phyloP scores from a whole-genome alignment of 2,797 vertebrate species.

The Tenualosa ilisha region DNA sequence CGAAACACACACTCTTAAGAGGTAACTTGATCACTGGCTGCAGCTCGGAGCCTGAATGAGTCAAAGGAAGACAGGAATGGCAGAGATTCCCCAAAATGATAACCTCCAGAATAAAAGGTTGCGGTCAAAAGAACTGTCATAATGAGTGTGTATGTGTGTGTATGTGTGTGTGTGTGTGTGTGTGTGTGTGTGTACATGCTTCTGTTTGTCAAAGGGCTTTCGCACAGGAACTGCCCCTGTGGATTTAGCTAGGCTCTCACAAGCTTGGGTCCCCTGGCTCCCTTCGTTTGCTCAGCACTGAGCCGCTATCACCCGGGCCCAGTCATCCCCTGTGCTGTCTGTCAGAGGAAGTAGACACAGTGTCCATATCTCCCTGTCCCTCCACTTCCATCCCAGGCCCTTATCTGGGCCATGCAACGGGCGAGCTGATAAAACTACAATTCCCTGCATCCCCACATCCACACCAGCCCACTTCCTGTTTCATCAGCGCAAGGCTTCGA shows the following conservation, averaged over 20 bases:
- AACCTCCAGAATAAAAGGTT: slow-evolving; percentile 79
- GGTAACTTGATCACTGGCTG: slow-evolving; percentile 75
- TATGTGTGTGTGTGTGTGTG: not conserved
- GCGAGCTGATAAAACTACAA: slow-evolving; percentile 79
- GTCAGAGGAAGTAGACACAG: slow-evolving; percentile 63
- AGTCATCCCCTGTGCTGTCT: slow-evolving; percentile 61
- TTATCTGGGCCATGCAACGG: slow-evolving; percentile 68
- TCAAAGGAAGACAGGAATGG: slow-evolving; percentile 79
- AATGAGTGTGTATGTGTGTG: slow-evolving; percentile 36
- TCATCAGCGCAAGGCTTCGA: slow-evolving; percentile 57
- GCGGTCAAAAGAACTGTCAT: slow-evolving; percentile 62
- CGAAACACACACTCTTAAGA: slow-evolving; percentile 49
- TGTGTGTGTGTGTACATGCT: not conserved
- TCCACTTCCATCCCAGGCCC: slow-evolving; percentile 50
- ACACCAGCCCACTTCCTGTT: slow-evolving; percentile 87
- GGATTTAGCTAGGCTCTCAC: slow-evolving; percentile 55
- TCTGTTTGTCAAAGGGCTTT: slow-evolving; percentile 23
- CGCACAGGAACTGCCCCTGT: slow-evolving; percentile 67
- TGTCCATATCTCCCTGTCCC: slow-evolving; percentile 67
- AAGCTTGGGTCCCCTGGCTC: slow-evolving; percentile 59
- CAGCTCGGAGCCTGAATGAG: slow-evolving; percentile 64
- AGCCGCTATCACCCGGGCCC: slow-evolving; percentile 84
- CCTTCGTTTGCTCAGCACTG: not conserved
- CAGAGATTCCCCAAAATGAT: slow-evolving; percentile 78
- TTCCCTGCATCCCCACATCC: slow-evolving; percentile 85